These are phyloP conservation scores for Episyrphus balteatus DNA, from an alignment of 1,140 invertebrate species.

Conservation along the genomic window DNA sequence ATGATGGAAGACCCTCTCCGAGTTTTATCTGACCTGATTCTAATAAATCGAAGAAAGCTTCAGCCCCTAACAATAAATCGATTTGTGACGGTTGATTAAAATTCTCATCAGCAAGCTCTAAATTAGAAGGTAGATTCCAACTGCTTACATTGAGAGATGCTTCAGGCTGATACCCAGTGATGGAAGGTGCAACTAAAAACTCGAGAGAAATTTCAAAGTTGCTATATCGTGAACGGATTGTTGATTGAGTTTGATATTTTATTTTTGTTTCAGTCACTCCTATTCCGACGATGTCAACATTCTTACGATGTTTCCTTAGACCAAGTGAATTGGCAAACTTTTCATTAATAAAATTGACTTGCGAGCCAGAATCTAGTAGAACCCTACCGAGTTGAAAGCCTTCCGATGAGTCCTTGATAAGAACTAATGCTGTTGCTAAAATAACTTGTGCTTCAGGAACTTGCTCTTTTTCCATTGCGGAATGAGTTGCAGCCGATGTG, in stretches of 20 bases:
- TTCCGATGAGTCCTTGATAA: background rate
- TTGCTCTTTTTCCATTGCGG: background rate
- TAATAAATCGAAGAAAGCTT: conserved; percentile 23
- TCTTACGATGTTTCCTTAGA: too few species aligned
- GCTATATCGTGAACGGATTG: conserved; percentile 1
- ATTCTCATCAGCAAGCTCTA: conserved; percentile 18
- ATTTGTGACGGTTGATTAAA: conserved; percentile 13
- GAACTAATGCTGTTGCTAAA: conserved; percentile 2
- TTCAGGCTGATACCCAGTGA: conserved; percentile 7
- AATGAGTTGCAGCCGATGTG: too few species aligned
- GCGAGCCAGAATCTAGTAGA: too few species aligned
- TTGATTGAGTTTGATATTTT: background rate
- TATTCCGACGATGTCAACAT: background rate
- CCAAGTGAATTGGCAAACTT: background rate
- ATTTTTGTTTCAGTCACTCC: conserved; percentile 1
- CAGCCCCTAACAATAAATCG: conserved; percentile 21
- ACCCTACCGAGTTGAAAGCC: background rate
- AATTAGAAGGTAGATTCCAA: conserved; percentile 13
- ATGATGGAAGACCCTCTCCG: conserved; percentile 8
- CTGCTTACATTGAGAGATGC: conserved; percentile 1
- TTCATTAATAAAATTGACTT: background rate
- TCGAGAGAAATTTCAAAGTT: background rate
- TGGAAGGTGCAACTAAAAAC: conserved; percentile 5
- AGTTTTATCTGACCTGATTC: conserved; percentile 15
- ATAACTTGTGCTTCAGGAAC: background rate